Base-by-base conservation (phyloP, 2,888 invertebrate genomes). In the Salticus scenicus region DNA sequence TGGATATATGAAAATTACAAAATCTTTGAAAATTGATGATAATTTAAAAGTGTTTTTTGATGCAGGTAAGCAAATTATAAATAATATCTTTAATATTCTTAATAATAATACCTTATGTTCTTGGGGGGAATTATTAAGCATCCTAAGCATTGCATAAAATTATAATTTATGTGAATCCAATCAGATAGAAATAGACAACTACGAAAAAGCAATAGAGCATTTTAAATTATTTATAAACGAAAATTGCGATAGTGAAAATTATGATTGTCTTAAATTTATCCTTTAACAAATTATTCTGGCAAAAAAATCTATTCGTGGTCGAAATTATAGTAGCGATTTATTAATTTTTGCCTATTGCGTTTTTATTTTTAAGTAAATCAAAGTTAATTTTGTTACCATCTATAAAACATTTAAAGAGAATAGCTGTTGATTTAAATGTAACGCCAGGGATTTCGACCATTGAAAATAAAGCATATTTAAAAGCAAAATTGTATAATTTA, bases 401-500 rank as follows among this genome's bases (percentile, higher is more conserved):
- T n/a, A n/a, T n/a, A n/a, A n/a, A n/a, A 12, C 51, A 51, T 51
- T 14, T 51, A 20, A 51, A 51, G 12, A 51, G 51, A 51, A 20
- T 51, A 51, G n/a, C 51, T 8, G 51, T 20, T 7, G n/a, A 5
- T 20, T 24, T n/a, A 72, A 47, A 10, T 10, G n/a, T 72, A 12
- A 30, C 42, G 5, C 28, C 12, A 1, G 33, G 28, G 17, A 47
- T n/a, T 14, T 7, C 27, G 0, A 72, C 27, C 20, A 1, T 14
- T 17, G 30, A 30, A 17, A 72, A 47, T 8, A 8, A 28, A 7
- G 5, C 10, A 20, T 47, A 47, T 30, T 10, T 72, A 28, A 72
- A 47, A 41, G 28, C 42, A 28, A 72, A 72, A 72, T 42, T 8
- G 8, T n/a, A 47, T 14, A 51, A 72, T 28, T 20, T 72, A 20